Evolutionary conservation across 2,888 invertebrate genomes (phyloP).

Genomic region (Ophion slaviceki): DNA sequence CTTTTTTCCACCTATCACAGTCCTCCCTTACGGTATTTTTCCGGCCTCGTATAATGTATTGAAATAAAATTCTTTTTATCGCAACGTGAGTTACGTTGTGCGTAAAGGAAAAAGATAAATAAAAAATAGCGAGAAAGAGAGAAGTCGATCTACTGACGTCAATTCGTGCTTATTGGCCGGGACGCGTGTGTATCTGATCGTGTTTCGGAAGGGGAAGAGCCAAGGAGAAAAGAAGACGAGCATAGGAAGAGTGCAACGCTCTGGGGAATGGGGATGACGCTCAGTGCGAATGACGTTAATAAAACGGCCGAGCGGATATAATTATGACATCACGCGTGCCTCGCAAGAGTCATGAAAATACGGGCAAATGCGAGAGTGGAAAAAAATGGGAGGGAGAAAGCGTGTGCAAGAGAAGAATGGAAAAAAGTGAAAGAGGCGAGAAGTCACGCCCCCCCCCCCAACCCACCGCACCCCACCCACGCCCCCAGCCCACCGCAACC

Average conservation of each 20-base stretch:
- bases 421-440: constrained; percentile 19
- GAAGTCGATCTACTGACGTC: constrained; percentile 47
- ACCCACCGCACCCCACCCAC: no score
- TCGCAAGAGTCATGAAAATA: constrained; percentile 24
- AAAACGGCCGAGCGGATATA: constrained; percentile 56
- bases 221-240: background rate
- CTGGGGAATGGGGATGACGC: constrained; percentile 24
- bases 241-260: constrained; percentile 14
- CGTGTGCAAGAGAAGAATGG: constrained; percentile 7
- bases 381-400: constrained; percentile 31
- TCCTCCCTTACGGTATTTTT: no score
- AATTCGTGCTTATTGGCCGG: constrained; percentile 23
- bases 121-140: no score
- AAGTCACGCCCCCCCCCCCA: constrained; percentile 37
- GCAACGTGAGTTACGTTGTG: constrained; percentile 2
- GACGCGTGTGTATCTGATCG: background rate
- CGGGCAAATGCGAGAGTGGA: constrained; percentile 27
- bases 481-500: no score
- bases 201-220: background rate
- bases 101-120: background rate
- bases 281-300: constrained; percentile 49
- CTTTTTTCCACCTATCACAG: no score
- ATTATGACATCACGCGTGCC: constrained; percentile 61
- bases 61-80: constrained; percentile 1
- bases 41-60: background rate